Base-by-base conservation (phyloP, 23 tunicate genomes). In the Trididemnum nubilum region DNA sequence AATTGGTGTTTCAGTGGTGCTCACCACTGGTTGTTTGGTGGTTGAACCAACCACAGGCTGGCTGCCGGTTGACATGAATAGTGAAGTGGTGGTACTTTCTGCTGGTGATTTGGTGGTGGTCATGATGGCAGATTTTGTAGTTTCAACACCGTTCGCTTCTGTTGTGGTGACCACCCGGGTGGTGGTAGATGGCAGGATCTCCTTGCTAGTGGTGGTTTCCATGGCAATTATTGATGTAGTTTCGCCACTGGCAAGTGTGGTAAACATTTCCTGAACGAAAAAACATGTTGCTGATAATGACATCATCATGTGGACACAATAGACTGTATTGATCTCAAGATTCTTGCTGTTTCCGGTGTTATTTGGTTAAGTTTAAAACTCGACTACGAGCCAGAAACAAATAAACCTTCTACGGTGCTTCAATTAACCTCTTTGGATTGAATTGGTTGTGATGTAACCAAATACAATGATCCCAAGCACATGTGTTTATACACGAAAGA, bases 151-250 rank as follows among this genome's bases (percentile, higher is more conserved):
- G 19, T n/a, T 33, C 26, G 67, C 33, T 51, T 36, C 67, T 25
- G 36, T 57, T 25, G 67, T 77, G 4, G 30, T 32, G 29, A 29
- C 34, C 5, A 77, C 18, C 2, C 12, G 4, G 18, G 26, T 61
- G 18, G 80, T 72, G 32, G 86, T 83, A 28, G 80, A 52, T 22
- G 86, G 86, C 33, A 83, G 51, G 21, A 54, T 54, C 35, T 83
- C 80, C 33, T 51, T 72, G 2, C 35, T 83, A 7, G 80, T 83
- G 19, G 80, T 83, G 5, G 49, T 52, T 54, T 82, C 78, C 23
- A 73, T 77, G 7, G 37, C 33, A 2, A 60, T n/a, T 24, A 60
- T 83, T 3, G 81, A 27, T 23, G 22, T 57, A 18, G 30, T 77
- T 54, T 57, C 81, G 5, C 69, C 65, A 77, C 69, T 37, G 21